Evolutionary conservation across 2,888 invertebrate genomes (phyloP).

Genomic region (Epinotia brunnichana): DNA sequence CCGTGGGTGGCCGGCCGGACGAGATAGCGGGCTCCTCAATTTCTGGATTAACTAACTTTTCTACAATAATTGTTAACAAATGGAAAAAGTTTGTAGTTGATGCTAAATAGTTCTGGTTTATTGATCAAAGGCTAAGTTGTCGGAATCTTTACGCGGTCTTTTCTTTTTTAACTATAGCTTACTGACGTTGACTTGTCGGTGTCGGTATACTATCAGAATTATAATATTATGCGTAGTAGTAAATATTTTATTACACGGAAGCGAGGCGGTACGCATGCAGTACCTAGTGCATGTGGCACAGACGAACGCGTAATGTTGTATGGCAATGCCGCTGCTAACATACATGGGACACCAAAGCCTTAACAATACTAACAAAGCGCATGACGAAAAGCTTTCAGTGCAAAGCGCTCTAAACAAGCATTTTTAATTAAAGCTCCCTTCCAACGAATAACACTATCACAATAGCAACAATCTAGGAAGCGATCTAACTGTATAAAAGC

Average conservation of each 20-base stretch:
- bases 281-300: neutral
- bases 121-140: too few relatives aligned
- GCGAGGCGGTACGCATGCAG: too few relatives aligned
- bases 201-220: too few relatives aligned
- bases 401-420: slow-evolving; percentile 62
- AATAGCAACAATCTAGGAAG: slow-evolving; percentile 82
- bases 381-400: slow-evolving; percentile 50
- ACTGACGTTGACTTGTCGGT: too few relatives aligned
- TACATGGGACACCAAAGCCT: neutral
- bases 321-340: neutral
- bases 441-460: slow-evolving; percentile 77
- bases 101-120: neutral
- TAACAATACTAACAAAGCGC: slow-evolving; percentile 22
- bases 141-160: too few relatives aligned
- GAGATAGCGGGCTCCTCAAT: slow-evolving; percentile 70
- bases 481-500: slow-evolving; percentile 83
- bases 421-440: slow-evolving; percentile 81
- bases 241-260: too few relatives aligned
- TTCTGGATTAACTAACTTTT: slow-evolving; percentile 73
- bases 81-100: slow-evolving; percentile 30
- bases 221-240: too few relatives aligned
- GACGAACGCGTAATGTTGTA: neutral
- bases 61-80: slow-evolving; percentile 66
- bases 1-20: slow-evolving; percentile 62
- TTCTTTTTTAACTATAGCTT: too few relatives aligned